Percentiles rank a stretch among this genome's conserved stretches.
These are phyloP conservation scores for Anguilla obscura DNA, from an alignment of 2,797 vertebrate genomes.

Conservation along the genomic window DNA sequence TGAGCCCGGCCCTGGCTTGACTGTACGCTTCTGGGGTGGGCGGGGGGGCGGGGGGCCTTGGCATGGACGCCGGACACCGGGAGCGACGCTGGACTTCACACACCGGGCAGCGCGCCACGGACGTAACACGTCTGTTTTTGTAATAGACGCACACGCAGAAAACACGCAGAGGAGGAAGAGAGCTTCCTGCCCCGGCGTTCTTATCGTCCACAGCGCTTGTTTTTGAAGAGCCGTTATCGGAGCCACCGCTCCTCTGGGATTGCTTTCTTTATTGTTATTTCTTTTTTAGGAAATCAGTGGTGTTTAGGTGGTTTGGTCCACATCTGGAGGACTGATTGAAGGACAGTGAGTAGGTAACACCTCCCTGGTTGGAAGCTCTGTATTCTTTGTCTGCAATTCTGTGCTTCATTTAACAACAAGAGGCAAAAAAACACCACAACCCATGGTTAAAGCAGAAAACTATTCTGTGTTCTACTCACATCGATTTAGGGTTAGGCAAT, in stretches of 20 bases:
- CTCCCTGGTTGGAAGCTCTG: neutral
- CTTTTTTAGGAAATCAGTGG: neutral
- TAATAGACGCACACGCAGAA: neutral
- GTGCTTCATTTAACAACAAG: neutral
- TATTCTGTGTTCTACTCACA: neutral
- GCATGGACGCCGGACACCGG: neutral
- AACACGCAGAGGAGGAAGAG: neutral
- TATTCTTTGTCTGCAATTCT: neutral
- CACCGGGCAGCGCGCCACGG: conserved; percentile 16
- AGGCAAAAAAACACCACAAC: neutral
- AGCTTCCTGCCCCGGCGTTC: neutral
- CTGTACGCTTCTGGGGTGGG: neutral
- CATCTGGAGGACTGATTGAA: neutral
- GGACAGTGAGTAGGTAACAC: neutral
- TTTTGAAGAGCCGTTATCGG: neutral
- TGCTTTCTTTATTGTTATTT: neutral
- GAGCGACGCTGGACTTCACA: conserved; percentile 24
- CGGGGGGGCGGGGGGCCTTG: neutral
- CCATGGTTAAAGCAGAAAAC: neutral
- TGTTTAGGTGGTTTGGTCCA: neutral
- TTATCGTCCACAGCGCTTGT: neutral
- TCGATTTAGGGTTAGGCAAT: neutral
- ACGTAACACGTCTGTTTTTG: conserved; percentile 23
- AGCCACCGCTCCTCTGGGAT: neutral
- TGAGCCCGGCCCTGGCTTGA: neutral